These are phyloP conservation scores for Ophion ellenae DNA, from an alignment of 2,888 invertebrate species.

Conservation along the genomic window DNA sequence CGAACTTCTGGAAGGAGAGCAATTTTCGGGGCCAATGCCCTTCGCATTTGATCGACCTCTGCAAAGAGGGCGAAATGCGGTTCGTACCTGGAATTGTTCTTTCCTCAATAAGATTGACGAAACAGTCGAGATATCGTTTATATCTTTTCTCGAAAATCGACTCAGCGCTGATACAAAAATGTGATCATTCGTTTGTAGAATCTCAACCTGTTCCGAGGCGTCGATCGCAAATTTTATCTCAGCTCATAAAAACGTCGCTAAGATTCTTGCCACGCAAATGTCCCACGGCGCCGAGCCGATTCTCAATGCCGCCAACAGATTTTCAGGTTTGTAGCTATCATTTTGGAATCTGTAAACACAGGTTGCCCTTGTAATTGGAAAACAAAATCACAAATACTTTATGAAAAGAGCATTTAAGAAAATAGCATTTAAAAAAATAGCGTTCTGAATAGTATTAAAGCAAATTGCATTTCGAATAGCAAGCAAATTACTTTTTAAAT, in stretches of 20 bases:
- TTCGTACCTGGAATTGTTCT: conserved; percentile 47
- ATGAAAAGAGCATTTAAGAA: not conserved
- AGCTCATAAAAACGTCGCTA: conserved; percentile 78
- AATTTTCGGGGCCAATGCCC: conserved; percentile 76
- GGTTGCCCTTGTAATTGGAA: not conserved
- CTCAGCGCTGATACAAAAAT: not conserved
- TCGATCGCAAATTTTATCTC: conserved; percentile 76
- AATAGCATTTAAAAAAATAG: not conserved
- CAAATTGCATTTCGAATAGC: not conserved
- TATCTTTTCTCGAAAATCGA: no score
- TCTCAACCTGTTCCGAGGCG: conserved; percentile 78
- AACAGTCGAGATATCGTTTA: not conserved
- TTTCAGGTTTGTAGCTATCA: conserved; percentile 73
- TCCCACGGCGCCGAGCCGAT: conserved; percentile 72
- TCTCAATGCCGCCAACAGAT: conserved; percentile 77
- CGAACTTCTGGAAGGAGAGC: conserved; percentile 78
- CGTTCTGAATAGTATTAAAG: not conserved
- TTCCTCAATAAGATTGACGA: not conserved
- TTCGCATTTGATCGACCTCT: conserved; percentile 76
- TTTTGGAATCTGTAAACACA: not conserved
- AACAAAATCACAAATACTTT: no score
- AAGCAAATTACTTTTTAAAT: not conserved
- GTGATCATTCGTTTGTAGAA: conserved; percentile 67
- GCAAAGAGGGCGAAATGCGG: conserved; percentile 75
- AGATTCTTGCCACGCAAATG: conserved; percentile 76